These are phyloP conservation scores for Syrmaticus mikado DNA, from an alignment of 2,113 vertebrate genomes.

Conservation along the genomic window DNA sequence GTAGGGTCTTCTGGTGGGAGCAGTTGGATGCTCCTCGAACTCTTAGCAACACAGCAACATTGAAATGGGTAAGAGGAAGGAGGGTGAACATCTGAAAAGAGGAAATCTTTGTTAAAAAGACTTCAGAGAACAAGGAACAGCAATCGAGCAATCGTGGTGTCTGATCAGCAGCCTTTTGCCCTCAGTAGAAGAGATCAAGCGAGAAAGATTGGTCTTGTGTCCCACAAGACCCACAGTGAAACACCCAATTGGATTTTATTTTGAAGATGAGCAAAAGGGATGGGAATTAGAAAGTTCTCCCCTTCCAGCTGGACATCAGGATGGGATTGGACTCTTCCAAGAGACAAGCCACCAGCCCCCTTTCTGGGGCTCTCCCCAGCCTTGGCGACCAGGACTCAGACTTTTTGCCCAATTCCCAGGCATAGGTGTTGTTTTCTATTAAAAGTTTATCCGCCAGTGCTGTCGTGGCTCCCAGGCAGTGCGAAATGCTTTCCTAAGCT, in stretches of 20 bases:
- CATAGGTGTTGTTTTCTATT: fast-evolving
- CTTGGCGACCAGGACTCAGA: background rate
- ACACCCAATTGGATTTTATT: background rate
- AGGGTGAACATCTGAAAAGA: background rate
- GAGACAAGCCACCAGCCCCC: background rate
- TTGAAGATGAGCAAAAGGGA: background rate
- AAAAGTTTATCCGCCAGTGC: background rate
- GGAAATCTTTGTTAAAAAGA: background rate
- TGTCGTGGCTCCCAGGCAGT: background rate
- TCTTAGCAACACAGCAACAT: background rate
- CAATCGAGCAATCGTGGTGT: background rate
- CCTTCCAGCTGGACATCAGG: background rate
- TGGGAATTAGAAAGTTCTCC: background rate
- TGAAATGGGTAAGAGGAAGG: background rate
- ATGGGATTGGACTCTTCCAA: background rate
- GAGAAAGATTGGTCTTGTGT: background rate
- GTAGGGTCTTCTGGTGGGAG: background rate
- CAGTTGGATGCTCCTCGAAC: background rate
- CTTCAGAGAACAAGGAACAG: background rate
- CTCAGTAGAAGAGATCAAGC: background rate
- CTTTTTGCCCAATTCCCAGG: background rate
- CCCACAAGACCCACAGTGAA: background rate
- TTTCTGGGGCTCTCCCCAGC: background rate
- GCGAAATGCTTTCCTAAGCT: background rate
- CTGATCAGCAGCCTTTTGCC: background rate